These are phyloP conservation scores for Acronicta alni DNA, from an alignment of 2,888 invertebrate species.

Conservation along the genomic window DNA sequence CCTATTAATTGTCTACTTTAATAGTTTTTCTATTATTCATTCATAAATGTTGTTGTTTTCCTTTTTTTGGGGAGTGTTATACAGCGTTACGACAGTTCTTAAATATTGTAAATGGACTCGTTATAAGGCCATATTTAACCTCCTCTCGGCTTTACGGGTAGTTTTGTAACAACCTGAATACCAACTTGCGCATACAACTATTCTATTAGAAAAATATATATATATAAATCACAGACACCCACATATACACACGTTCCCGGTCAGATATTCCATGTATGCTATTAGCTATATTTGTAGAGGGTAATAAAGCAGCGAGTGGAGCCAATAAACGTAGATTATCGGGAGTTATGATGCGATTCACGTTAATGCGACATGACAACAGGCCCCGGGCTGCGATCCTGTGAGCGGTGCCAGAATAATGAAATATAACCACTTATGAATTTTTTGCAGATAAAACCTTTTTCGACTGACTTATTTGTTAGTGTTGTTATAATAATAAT, in stretches of 20 bases:
- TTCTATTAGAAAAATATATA: neutral
- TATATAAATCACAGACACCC: neutral
- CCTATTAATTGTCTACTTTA: no score
- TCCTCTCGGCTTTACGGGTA: no score
- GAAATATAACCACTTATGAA: slow-evolving; percentile 24
- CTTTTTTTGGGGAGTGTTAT: no score
- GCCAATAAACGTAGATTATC: slow-evolving; percentile 89
- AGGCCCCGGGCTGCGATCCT: slow-evolving; percentile 72
- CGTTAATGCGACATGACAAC: slow-evolving; percentile 87
- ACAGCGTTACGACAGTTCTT: no score
- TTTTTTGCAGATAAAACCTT: slow-evolving; percentile 2
- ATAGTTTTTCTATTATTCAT: no score
- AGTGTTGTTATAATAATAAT: no score
- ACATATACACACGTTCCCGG: slow-evolving; percentile 20
- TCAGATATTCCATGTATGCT: slow-evolving; percentile 42
- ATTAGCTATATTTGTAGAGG: slow-evolving; percentile 66
- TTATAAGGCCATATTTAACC: no score
- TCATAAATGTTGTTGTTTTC: no score
- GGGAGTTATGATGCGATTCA: slow-evolving; percentile 88
- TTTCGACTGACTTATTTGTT: no score
- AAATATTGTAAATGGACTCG: no score
- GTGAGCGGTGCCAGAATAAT: slow-evolving; percentile 45
- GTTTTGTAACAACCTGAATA: no score
- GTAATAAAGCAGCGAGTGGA: slow-evolving; percentile 78
- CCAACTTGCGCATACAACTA: no score